Evolutionary conservation across 2,113 vertebrate species (phyloP).

Genomic region (Dasyprocta punctata): DNA sequence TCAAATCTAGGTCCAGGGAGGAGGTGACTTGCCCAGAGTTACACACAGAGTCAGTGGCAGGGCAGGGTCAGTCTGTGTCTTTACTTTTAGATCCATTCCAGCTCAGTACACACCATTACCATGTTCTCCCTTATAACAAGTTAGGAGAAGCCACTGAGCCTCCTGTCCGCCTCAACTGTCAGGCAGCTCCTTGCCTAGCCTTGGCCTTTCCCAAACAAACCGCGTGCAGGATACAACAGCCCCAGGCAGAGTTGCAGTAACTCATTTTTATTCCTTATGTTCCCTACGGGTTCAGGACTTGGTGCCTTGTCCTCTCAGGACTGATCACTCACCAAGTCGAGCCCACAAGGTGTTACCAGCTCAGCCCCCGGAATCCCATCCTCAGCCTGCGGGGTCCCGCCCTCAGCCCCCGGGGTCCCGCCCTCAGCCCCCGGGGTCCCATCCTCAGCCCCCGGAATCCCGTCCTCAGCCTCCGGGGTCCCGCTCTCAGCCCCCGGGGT

Average conservation of each 20-base stretch:
- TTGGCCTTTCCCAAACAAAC: background rate
- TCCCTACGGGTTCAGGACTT: background rate
- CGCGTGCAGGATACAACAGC: fast-evolving
- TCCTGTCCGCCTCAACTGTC: background rate
- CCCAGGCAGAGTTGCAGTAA: fast-evolving
- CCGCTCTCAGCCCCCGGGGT: background rate
- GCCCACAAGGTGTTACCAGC: fast-evolving
- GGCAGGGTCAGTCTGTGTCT: too few relatives aligned
- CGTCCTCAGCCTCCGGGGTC: background rate
- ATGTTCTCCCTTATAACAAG: background rate
- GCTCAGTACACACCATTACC: background rate
- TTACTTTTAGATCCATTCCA: background rate
- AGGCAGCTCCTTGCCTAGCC: background rate
- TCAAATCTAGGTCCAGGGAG: background rate
- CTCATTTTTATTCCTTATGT: conserved; percentile 15
- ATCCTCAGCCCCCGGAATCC: background rate
- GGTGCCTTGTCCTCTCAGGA: background rate
- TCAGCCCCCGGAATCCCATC: background rate
- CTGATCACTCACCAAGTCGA: background rate
- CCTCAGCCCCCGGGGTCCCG: background rate
- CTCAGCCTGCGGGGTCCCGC: too few relatives aligned
- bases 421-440: background rate
- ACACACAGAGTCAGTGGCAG: background rate
- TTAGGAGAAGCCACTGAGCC: background rate
- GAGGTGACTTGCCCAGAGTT: background rate